phyloP scores from a whole-genome alignment of 2,797 vertebrate genomes.

The Tapera naevia region DNA sequence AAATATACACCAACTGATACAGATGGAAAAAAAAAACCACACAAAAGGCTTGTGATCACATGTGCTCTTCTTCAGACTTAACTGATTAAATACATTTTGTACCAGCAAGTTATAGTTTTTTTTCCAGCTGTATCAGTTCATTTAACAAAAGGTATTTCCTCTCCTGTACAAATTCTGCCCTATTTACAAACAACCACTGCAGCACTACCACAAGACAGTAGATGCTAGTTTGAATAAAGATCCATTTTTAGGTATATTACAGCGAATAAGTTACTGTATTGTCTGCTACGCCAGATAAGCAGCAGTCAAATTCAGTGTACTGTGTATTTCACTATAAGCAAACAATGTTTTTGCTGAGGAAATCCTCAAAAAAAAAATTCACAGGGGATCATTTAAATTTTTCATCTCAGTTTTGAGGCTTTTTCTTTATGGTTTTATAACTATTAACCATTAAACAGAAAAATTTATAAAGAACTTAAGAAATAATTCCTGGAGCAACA shows the following conservation, averaged over 20 bases:
- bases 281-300: neutral
- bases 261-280: neutral
- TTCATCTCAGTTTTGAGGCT: neutral
- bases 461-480: neutral
- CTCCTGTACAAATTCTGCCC: neutral
- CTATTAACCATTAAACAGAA: neutral
- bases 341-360: neutral
- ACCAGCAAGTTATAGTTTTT: neutral
- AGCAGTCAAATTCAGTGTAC: neutral
- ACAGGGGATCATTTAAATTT: neutral
- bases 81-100: neutral
- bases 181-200: neutral
- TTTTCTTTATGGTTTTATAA: neutral
- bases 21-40: neutral
- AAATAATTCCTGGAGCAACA: neutral
- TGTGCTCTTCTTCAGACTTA: neutral
- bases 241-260: neutral
- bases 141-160: slow-evolving; percentile 36
- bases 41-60: neutral
- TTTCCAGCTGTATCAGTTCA: neutral
- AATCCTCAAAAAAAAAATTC: neutral
- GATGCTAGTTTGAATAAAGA: neutral
- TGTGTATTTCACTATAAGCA: neutral
- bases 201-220: neutral
- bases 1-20: neutral